Evolutionary conservation across 2,888 invertebrate genomes (phyloP), one percentile per base, ranked within the genome.

Genomic region (Cryptophagus acutangulus): DNA sequence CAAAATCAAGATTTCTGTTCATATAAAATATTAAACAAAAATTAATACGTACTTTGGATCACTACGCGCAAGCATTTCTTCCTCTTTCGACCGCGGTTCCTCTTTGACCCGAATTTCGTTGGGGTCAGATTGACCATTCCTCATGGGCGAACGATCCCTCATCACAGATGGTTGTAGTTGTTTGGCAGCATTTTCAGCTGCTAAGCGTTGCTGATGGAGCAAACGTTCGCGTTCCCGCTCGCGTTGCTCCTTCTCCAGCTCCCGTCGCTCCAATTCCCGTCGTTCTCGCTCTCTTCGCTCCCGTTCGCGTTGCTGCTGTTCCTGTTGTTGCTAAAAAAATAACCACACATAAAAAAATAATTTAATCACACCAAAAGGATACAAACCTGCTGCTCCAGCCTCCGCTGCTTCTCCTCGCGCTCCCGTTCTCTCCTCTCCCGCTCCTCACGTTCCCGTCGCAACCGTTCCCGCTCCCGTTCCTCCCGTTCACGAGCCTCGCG

Each of bases 61-160:
- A 46, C 72, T 46, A 36, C 62, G 49, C 3, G 57, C 54, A 45
- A 62, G 36, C 14, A 62, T 42, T 36, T 63, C 62, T 36, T 63
- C 63, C 33, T 62, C 61, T 41, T 78, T 76, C 38, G 73, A 71
- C 31, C 79, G 71, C 9, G 78, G 76, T 52, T 82, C 81, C 53
- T 82, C 81, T 55, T 82, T 81, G 1, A 81, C 72, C 50, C 82
- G 74, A 45, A 81, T 63, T 25, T 59, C 58, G 1, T 51, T 51
- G n/a, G 58, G 52, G 39, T 73, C 70, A 38, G 69, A 70, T 41
- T 67, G 65, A 4, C 85, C 85, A 63, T 84, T 87, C 17, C 88
- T 75, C 38, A 87, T 69, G 2, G 89, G 89, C 3, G 88, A 88
- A 36, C 89, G 75, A 48, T 83, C 83, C 2, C 82, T 64, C 43